A percentile compares a stretch with the other conserved stretches of the same genome.
These are phyloP conservation scores for Erythrocercus mccallii DNA, from an alignment of 2,113 vertebrate genomes.

Conservation along the genomic window DNA sequence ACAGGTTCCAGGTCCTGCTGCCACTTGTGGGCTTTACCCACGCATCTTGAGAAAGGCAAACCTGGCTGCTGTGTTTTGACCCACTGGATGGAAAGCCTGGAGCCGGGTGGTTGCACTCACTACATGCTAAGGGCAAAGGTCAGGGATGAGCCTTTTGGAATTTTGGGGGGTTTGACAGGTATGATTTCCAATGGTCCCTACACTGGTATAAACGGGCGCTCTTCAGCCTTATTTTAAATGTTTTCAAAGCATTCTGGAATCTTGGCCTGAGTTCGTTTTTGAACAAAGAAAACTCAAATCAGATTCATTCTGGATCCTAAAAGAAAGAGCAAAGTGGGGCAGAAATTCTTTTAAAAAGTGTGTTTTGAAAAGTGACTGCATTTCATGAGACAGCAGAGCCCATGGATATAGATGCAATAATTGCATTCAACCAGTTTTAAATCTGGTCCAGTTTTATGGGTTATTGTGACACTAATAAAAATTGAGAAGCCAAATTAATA, in stretches of 20 bases:
- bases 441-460: background rate
- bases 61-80: background rate
- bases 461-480: background rate
- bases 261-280: background rate
- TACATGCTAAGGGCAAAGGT: background rate
- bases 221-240: background rate
- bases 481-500: background rate
- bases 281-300: background rate
- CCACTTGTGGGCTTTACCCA: background rate
- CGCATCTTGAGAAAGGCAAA: background rate
- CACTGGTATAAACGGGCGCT: background rate
- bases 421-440: background rate
- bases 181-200: background rate
- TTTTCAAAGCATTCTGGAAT: background rate
- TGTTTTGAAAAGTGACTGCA: background rate
- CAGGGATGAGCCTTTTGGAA: background rate
- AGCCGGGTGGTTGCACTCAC: background rate
- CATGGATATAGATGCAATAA: background rate
- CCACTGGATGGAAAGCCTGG: background rate
- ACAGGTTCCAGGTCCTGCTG: background rate
- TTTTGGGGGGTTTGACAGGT: background rate
- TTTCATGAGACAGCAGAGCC: background rate
- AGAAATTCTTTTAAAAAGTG: background rate
- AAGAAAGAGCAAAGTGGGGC: background rate
- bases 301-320: background rate